These are phyloP conservation scores for Watsonalla cultraria DNA, from an alignment of 2,888 invertebrate genomes.

Conservation along the genomic window DNA sequence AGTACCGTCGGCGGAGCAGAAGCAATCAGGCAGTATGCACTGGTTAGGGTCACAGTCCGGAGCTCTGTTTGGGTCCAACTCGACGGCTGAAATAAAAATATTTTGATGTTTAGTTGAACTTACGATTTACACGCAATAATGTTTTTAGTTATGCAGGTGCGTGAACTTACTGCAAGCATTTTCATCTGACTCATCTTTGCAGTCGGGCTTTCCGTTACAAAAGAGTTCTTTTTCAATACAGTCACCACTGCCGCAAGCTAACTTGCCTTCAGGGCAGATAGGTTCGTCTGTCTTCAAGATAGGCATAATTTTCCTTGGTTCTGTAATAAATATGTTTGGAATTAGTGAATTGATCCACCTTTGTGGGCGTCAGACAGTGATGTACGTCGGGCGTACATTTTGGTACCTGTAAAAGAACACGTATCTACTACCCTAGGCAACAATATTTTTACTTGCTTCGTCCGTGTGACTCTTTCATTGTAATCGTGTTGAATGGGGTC, in stretches of 20 bases:
- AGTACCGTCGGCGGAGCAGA: constrained; percentile 95
- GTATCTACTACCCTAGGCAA: constrained; percentile 22
- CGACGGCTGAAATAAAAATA: constrained; percentile 82
- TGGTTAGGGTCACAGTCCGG: constrained; percentile 94
- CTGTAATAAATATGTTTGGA: constrained; percentile 71
- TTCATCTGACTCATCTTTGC: constrained; percentile 96
- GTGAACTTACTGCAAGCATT: constrained; percentile 93
- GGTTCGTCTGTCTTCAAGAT: constrained; percentile 96
- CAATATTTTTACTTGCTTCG: constrained; percentile 21
- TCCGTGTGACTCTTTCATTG: constrained; percentile 39
- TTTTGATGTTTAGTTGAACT: constrained; percentile 1
- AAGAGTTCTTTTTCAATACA: constrained; percentile 94
- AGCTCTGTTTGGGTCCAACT: constrained; percentile 93
- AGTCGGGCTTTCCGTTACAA: constrained; percentile 95
- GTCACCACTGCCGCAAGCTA: constrained; percentile 95
- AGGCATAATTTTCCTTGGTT: constrained; percentile 92
- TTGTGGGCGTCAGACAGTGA: neutral
- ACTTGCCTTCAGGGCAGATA: constrained; percentile 92
- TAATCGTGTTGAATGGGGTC: constrained; percentile 42
- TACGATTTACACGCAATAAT: no score
- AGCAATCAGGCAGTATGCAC: constrained; percentile 93
- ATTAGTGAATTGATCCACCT: constrained; percentile 1
- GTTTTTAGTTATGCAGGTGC: neutral
- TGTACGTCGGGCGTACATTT: constrained; percentile 6
- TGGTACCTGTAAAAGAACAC: neutral